Percentiles rank a stretch among this genome's conserved stretches.
phyloP scores from a whole-genome alignment of 2,888 invertebrate species.

The Drosophila mercatorum region DNA sequence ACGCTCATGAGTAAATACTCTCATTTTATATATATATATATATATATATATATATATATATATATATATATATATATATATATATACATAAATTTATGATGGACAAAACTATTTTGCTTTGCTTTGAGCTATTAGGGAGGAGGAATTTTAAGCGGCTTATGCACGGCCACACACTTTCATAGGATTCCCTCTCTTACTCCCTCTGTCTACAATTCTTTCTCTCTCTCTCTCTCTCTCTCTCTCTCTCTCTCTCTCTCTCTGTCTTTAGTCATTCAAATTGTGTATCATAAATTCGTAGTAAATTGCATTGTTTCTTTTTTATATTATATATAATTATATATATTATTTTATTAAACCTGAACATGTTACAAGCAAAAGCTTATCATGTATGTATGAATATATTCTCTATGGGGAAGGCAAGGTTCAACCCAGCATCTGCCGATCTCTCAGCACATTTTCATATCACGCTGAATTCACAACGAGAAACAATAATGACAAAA shows the following conservation, averaged over 20 bases:
- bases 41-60: conserved; percentile 15
- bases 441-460: background rate
- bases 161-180: conserved; percentile 2
- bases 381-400: no score
- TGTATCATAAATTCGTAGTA: background rate
- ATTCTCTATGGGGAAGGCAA: no score
- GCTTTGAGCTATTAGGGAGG: background rate
- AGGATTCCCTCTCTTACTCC: background rate
- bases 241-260: background rate
- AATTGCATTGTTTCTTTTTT: background rate
- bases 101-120: conserved; percentile 39
- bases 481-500: background rate
- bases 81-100: conserved; percentile 18
- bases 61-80: no score
- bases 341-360: no score
- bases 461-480: background rate
- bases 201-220: background rate
- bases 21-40: conserved; percentile 10
- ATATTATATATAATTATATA: no score
- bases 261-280: background rate
- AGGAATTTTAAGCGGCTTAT: conserved; percentile 67
- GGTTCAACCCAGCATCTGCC: no score
- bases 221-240: background rate
- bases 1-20: conserved; percentile 18
- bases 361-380: no score